phyloP scores from a whole-genome alignment of 2,888 invertebrate genomes.

The Sycophila texana region DNA sequence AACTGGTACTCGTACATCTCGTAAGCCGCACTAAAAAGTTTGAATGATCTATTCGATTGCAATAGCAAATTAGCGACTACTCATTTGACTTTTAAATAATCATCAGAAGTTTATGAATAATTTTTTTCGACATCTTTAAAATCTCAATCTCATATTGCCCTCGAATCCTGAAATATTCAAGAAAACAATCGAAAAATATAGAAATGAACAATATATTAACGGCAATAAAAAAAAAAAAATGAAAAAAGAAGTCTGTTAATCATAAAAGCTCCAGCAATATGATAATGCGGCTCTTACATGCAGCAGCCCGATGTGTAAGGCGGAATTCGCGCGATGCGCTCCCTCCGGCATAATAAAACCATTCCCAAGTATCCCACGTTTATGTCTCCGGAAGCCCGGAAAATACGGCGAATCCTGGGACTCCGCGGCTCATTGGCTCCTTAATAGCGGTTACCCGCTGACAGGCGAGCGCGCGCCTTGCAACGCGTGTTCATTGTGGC shows the following conservation, averaged over 20 bases:
- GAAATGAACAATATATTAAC: too few relatives aligned
- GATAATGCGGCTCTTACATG: too few relatives aligned
- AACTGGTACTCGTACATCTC: too few relatives aligned
- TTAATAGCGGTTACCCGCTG: slow-evolving; percentile 75
- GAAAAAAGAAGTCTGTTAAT: too few relatives aligned
- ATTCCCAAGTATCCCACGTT: slow-evolving; percentile 42
- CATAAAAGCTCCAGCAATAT: too few relatives aligned
- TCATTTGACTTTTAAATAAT: background rate
- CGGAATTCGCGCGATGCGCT: background rate
- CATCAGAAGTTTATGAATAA: background rate
- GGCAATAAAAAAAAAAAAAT: too few relatives aligned
- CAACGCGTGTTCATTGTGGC: slow-evolving; percentile 70
- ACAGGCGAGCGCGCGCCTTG: slow-evolving; percentile 62
- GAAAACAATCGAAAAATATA: too few relatives aligned
- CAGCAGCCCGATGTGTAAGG: background rate
- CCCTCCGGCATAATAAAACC: slow-evolving; percentile 47
- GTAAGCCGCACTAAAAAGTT: too few relatives aligned
- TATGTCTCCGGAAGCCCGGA: slow-evolving; percentile 64
- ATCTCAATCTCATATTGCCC: too few relatives aligned
- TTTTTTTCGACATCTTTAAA: background rate
- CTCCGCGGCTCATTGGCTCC: slow-evolving; percentile 72
- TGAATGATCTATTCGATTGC: too few relatives aligned
- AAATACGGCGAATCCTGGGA: slow-evolving; percentile 65
- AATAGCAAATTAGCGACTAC: too few relatives aligned
- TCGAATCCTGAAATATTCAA: too few relatives aligned